Percentiles rank a stretch among this genome's conserved stretches.
These are phyloP conservation scores for Eupristina koningsbergeri DNA, from an alignment of 1,140 invertebrate species.

Conservation along the genomic window DNA sequence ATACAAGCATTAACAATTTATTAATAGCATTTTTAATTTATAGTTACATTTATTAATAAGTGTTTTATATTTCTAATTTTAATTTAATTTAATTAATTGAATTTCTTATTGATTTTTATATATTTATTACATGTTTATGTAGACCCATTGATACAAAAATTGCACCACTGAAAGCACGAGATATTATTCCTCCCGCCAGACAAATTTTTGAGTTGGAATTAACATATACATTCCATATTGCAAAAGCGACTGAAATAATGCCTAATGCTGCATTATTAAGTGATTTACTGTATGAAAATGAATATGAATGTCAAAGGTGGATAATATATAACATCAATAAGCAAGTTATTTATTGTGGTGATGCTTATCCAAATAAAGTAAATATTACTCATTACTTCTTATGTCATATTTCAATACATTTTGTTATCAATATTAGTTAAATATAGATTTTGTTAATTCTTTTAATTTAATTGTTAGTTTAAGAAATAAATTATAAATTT, in stretches of 20 bases:
- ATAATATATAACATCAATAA: conserved; percentile 96
- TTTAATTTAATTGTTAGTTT: background rate
- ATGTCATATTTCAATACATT: background rate
- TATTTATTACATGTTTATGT: conserved; percentile 52
- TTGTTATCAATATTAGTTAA: no score
- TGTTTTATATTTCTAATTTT: no score
- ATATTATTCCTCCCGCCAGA: conserved; percentile 87
- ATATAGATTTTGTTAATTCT: background rate
- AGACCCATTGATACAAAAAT: conserved; percentile 88
- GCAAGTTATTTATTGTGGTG: conserved; percentile 86
- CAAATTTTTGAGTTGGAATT: conserved; percentile 93
- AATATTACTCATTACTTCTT: conserved; percentile 32
- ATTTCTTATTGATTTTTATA: background rate
- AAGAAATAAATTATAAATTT: background rate
- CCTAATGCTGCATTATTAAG: conserved; percentile 86
- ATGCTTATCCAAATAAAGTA: conserved; percentile 91
- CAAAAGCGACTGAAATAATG: conserved; percentile 87
- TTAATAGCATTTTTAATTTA: no score
- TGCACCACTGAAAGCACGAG: conserved; percentile 81
- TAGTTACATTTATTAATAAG: no score
- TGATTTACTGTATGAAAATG: conserved; percentile 92
- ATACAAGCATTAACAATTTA: no score
- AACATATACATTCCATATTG: conserved; percentile 88
- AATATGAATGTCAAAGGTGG: conserved; percentile 97
- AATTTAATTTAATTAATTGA: no score